These are phyloP conservation scores for Psilopsiagon aurifrons DNA, from an alignment of 2,113 vertebrate genomes.

Conservation along the genomic window DNA sequence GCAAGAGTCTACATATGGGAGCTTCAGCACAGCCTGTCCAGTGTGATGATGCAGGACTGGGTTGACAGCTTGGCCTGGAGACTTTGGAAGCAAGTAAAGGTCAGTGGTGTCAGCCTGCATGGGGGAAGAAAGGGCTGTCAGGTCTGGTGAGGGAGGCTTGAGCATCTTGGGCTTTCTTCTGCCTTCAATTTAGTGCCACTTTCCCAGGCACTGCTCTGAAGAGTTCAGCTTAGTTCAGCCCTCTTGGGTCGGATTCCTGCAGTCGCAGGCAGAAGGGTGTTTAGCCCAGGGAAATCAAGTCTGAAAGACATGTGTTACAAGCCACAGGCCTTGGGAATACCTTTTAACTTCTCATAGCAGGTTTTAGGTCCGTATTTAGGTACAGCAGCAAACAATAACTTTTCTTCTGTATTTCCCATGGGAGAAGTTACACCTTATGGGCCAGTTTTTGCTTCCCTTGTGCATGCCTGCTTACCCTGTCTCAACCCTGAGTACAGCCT, in stretches of 20 bases:
- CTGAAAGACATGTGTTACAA: neutral
- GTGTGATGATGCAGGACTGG: neutral
- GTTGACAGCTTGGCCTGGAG: neutral
- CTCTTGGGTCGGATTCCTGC: neutral
- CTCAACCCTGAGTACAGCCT: neutral
- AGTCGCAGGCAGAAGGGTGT: neutral
- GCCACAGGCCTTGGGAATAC: neutral
- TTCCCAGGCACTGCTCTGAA: neutral
- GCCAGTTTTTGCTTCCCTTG: neutral
- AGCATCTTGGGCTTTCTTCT: neutral
- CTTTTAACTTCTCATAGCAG: neutral
- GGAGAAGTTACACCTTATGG: neutral
- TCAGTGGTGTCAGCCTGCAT: neutral
- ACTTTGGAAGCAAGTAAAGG: neutral
- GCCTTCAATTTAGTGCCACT: neutral
- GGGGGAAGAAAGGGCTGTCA: neutral
- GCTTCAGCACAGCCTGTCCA: accelerated
- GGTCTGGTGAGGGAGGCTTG: neutral
- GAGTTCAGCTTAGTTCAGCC: neutral
- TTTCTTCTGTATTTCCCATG: neutral
- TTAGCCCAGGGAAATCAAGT: neutral
- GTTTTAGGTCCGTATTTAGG: neutral
- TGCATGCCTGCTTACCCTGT: neutral
- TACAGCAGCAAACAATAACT: neutral
- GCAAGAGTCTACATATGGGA: neutral